Conservation (phyloP, 2,888 invertebrate species). For the Malachius bipustulatus region DNA sequence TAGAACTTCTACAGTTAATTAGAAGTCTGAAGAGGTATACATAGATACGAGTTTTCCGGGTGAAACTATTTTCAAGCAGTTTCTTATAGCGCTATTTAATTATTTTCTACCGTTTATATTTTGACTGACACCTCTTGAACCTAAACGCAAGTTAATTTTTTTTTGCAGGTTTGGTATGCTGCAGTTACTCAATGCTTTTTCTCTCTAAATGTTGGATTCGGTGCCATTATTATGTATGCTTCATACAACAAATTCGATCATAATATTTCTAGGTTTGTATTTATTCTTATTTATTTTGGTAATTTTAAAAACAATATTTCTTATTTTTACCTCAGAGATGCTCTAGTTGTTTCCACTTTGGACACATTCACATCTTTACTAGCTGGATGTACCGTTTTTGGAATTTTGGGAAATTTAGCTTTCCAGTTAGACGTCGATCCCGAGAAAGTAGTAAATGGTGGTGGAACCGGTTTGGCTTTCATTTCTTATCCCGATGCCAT, state of each 20-base stretch:
- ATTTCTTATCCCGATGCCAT: constrained; percentile 78
- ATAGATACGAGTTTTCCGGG: too few relatives aligned
- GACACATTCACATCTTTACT: constrained; percentile 74
- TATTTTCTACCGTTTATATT: too few relatives aligned
- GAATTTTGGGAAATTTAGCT: constrained; percentile 71
- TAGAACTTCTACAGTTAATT: too few relatives aligned
- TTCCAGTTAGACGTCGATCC: constrained; percentile 52
- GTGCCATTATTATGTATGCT: constrained; percentile 66
- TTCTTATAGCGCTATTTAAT: too few relatives aligned
- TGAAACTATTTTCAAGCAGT: too few relatives aligned
- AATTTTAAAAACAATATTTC: too few relatives aligned
- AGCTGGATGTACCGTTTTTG: constrained; percentile 73
- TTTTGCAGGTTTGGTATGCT: constrained; percentile 58
- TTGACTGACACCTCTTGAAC: too few relatives aligned
- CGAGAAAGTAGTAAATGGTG: constrained; percentile 51
- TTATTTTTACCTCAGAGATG: too few relatives aligned
- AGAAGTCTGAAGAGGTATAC: too few relatives aligned
- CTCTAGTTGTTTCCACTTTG: constrained; percentile 66
- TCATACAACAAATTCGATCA: constrained; percentile 64
- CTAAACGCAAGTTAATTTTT: too few relatives aligned
- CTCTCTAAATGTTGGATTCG: constrained; percentile 61
- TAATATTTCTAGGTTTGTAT: constrained; percentile 51
- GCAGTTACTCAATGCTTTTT: constrained; percentile 73
- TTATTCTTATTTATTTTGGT: too few relatives aligned
- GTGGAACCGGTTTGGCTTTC: constrained; percentile 71